Conservation (phyloP, 2,797 vertebrate genomes). For the Rhincodon typus region DNA sequence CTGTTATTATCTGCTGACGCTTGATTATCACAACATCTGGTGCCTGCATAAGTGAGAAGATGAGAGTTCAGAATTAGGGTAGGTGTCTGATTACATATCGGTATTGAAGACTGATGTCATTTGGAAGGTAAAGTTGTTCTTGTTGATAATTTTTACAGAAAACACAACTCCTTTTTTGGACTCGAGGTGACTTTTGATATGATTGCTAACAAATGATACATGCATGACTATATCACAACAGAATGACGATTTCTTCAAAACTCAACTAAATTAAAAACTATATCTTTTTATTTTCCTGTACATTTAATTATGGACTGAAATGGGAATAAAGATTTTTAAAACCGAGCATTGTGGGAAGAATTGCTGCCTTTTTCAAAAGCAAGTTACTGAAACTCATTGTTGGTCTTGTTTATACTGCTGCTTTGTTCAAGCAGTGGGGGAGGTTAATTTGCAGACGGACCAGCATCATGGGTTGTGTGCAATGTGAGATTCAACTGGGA, state of each 20-base stretch:
- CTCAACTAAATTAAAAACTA: background rate
- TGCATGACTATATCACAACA: background rate
- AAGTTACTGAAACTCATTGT: too few relatives aligned
- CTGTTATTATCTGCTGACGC: background rate
- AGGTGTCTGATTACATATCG: background rate
- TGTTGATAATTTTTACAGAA: background rate
- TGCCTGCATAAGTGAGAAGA: background rate
- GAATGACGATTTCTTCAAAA: background rate
- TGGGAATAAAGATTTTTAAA: too few relatives aligned
- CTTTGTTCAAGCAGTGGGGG: too few relatives aligned
- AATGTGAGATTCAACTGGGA: too few relatives aligned
- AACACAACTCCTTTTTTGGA: background rate
- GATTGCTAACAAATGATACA: background rate
- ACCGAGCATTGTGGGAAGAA: too few relatives aligned
- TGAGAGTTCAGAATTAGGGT: background rate
- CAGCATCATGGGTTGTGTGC: too few relatives aligned
- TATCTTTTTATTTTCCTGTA: too few relatives aligned
- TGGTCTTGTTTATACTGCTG: too few relatives aligned
- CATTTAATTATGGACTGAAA: too few relatives aligned
- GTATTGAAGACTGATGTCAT: background rate
- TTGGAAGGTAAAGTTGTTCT: background rate
- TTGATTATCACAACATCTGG: background rate
- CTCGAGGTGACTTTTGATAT: background rate
- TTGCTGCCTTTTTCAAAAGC: too few relatives aligned
- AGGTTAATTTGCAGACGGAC: too few relatives aligned